A percentile compares a stretch with the other conserved stretches of the same genome.
These are phyloP conservation scores for Frankliniella intonsa DNA, from an alignment of 2,888 invertebrate genomes.

Conservation along the genomic window DNA sequence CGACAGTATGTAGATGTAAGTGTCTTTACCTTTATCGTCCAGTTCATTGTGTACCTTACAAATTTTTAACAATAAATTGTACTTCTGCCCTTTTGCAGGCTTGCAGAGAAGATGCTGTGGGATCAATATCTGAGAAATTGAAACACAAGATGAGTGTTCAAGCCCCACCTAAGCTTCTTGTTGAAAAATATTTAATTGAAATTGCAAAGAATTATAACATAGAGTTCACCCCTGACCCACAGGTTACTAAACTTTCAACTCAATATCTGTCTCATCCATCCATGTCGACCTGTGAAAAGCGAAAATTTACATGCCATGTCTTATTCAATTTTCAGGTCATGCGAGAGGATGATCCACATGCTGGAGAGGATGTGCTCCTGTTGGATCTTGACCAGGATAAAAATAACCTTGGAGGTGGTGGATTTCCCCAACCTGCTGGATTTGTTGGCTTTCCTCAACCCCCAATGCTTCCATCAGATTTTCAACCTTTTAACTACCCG, in stretches of 20 bases:
- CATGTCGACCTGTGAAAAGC: not conserved
- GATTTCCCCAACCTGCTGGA: constrained; percentile 67
- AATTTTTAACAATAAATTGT: not conserved
- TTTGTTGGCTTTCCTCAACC: constrained; percentile 76
- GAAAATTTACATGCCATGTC: not conserved
- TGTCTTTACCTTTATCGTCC: constrained; percentile 25
- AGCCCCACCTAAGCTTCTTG: constrained; percentile 89
- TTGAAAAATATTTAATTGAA: constrained; percentile 92
- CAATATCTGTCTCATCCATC: not conserved
- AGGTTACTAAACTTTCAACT: constrained; percentile 46
- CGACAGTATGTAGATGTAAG: constrained; percentile 76
- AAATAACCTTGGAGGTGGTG: constrained; percentile 53
- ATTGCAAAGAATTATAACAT: constrained; percentile 95
- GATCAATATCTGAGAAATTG: constrained; percentile 82
- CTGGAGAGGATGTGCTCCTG: constrained; percentile 58
- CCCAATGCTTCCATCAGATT: constrained; percentile 58
- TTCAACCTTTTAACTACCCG: constrained; percentile 65
- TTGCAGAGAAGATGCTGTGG: constrained; percentile 74
- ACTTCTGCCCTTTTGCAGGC: constrained; percentile 47
- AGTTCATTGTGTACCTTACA: constrained; percentile 22
- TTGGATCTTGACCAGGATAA: constrained; percentile 61
- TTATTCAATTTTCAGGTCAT: constrained; percentile 53
- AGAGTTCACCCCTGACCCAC: constrained; percentile 90
- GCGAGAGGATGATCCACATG: constrained; percentile 59
- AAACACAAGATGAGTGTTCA: constrained; percentile 91